Evolutionary conservation across 2,888 invertebrate species (phyloP).

Genomic region (Conchocele bisecta): DNA sequence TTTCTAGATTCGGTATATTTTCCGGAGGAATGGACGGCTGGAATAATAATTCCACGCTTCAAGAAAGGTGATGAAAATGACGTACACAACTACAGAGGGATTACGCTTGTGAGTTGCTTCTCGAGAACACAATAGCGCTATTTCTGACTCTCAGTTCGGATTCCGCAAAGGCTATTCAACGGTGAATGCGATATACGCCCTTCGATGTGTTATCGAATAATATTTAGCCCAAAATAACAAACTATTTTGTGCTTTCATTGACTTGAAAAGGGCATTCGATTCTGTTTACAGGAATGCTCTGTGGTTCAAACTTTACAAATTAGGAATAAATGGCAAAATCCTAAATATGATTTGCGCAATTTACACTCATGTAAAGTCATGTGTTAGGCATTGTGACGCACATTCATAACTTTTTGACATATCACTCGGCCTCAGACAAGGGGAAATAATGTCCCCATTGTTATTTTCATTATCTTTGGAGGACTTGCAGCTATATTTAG

Average conservation of each 20-base stretch:
- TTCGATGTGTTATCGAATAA: not conserved
- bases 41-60: slow-evolving; percentile 14
- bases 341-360: not conserved
- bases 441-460: not conserved
- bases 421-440: not conserved
- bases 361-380: not conserved
- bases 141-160: slow-evolving; percentile 27
- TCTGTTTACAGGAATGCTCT: not conserved
- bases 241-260: slow-evolving; percentile 1
- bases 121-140: slow-evolving; percentile 3
- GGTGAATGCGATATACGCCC: slow-evolving; percentile 9
- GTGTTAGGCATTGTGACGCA: not conserved
- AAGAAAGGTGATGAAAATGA: slow-evolving; percentile 16
- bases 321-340: not conserved
- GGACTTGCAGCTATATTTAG: too few species aligned
- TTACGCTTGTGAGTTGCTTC: slow-evolving; percentile 21
- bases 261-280: slow-evolving; percentile 2
- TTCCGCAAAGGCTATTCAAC: slow-evolving; percentile 20
- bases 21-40: slow-evolving; percentile 27
- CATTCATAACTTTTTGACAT: not conserved
- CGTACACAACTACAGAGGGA: slow-evolving; percentile 19
- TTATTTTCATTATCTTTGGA: not conserved
- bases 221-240: not conserved
- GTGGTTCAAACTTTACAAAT: not conserved
- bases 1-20: slow-evolving; percentile 18